Evolutionary conservation across 2,888 invertebrate genomes (phyloP), one percentile per base, ranked within the genome.

Genomic region (Tipula lateralis): DNA sequence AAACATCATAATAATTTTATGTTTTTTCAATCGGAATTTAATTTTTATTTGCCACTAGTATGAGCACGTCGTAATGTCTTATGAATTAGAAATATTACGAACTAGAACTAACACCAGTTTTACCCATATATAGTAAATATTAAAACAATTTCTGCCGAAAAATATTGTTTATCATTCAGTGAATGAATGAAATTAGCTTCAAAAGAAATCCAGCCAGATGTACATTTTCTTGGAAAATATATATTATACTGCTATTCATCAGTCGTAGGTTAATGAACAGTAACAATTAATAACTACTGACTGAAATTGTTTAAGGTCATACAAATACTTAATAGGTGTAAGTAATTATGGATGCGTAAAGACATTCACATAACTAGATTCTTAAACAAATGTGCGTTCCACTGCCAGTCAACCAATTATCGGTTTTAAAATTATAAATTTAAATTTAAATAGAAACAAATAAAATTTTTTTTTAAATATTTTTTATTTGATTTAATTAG

Each of bases 401-500:
- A 24, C 24, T 19, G 24, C 7, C 12, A 24, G 66, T 24, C 66
- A 24, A 66, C 66, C 66, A 66, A 66, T 24, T 66, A 66, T 24
- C 24, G 24, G 24, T 1, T 66, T 66, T 24, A 24, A 66, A 66
- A 66, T 24, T 66, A 66, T 24, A 66, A 66, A 66, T 24, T 66
- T 9, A 66, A 24, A 36, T 36, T n/a, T 36, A 36, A 44, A 50
- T 16, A 2, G 44, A 50, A 16, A 50, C 44, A 50, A 66, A 66
- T 24, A 66, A 66, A 66, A 66, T 7, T 4, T 19, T 50, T 44
- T 44, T 12, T 50, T 50, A n/a, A n/a, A n/a, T n/a, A 39, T 19
- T 24, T 66, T 66, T 66, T 24, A 66, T 66, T 66, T 66, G 66
- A 66, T 24, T 66, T 66, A 66, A 66, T 66, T 66, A 66, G 66